Evolutionary conservation across 1,140 invertebrate species (phyloP), one percentile per base, ranked within the genome.

Genomic region (Ylistrum balloti): DNA sequence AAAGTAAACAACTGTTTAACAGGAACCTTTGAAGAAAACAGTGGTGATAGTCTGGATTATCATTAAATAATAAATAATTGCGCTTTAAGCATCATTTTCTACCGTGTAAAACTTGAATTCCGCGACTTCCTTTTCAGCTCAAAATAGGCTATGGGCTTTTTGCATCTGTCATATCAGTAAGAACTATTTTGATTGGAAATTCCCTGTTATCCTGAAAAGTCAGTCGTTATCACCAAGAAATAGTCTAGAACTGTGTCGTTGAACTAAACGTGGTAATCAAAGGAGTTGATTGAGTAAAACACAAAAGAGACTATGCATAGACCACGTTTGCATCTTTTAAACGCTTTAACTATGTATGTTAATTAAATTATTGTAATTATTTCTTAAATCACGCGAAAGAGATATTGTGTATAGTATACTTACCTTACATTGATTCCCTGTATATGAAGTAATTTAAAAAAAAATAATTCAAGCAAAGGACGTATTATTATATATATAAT

Each of bases 1-100:
- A 74, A 74, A 74, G 56, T 74, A 74, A 74, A 74, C 22, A 74
- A 74, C 56, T 74, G n/a, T n/a, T 48, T 74, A 0, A 45, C 41
- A 45, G 41, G 41, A 38, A 38, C 5, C 35, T 5, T 38, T 38
- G 5, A 38, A 38, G 35, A 38, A 7, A 13, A 38, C 35, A 38
- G 35, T n/a, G n/a, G n/a, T n/a, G n/a, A n/a, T n/a, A n/a, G n/a
- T n/a, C n/a, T n/a, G n/a, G n/a, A n/a, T n/a, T n/a, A n/a, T n/a
- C n/a, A n/a, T n/a, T n/a, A n/a, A n/a, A n/a, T n/a, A n/a, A 38
- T 13, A 38, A 13, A 38, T 7, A 7, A 28, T n/a, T 74, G 22
- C 22, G n/a, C 9, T 74, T 74, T 17, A 5, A 28, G 0, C 0
- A 28, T 74, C 22, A 1, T 5, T 28, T 74, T 74, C 56, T 7